Conservation (phyloP, 2,113 vertebrate genomes). For the Catharus minimus region DNA sequence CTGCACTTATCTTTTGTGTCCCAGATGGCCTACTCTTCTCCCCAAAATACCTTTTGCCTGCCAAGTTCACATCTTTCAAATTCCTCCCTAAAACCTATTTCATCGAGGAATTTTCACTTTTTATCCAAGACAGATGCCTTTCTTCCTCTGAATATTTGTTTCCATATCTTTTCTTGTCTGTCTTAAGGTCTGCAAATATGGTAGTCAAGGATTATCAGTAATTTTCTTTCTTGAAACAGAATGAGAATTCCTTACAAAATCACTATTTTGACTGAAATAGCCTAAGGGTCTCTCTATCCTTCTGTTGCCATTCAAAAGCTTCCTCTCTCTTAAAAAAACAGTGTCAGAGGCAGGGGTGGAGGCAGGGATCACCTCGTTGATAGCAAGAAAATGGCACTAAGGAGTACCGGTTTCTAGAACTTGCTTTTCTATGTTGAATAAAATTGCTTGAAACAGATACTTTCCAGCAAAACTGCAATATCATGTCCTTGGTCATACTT, state of each 20-base stretch:
- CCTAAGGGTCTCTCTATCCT: neutral
- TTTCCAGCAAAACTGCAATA: neutral
- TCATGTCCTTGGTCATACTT: neutral
- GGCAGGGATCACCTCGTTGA: neutral
- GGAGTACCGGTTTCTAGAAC: neutral
- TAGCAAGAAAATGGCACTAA: neutral
- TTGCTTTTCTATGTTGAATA: neutral
- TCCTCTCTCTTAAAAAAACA: neutral
- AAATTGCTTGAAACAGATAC: neutral
- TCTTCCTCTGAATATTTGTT: neutral
- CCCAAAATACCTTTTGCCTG: neutral
- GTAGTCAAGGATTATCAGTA: neutral
- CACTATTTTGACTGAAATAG: neutral
- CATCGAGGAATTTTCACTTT: constrained; percentile 12
- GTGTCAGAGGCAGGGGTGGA: neutral
- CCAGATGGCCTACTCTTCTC: neutral
- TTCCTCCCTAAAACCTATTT: constrained; percentile 30
- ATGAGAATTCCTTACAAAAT: neutral
- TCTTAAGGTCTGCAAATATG: neutral
- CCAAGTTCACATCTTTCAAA: constrained; percentile 16
- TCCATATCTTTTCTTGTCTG: neutral
- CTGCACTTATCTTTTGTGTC: neutral
- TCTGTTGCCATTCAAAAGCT: neutral
- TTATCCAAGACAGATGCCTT: constrained; percentile 32
- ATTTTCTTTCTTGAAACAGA: constrained; percentile 28